A percentile compares a stretch with the other conserved stretches of the same genome.
Evolutionary conservation across 2,113 vertebrate genomes (phyloP).

Genomic region (Lepus timidus): DNA sequence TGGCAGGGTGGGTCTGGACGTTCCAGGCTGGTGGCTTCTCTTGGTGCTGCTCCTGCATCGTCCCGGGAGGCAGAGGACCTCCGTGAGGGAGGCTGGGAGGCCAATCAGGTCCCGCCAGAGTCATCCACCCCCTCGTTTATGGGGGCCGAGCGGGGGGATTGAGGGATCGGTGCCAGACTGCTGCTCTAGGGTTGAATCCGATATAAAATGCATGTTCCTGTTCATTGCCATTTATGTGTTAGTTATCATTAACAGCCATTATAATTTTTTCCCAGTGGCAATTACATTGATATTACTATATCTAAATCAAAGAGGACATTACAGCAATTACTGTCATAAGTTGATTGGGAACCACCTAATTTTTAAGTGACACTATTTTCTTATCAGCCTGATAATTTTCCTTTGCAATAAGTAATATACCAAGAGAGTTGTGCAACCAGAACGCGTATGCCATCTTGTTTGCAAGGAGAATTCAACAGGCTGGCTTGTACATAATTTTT

Average conservation of each 20-base stretch:
- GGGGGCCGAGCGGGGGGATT: not conserved
- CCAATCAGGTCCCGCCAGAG: too few relatives aligned
- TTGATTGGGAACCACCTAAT: conserved; percentile 89
- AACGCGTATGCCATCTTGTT: conserved; percentile 81
- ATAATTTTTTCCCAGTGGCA: conserved; percentile 87
- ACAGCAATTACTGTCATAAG: conserved; percentile 83
- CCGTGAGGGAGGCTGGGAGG: too few relatives aligned
- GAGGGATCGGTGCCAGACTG: not conserved
- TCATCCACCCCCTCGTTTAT: not conserved
- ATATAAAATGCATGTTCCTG: conserved; percentile 82
- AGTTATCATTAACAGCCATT: conserved; percentile 87
- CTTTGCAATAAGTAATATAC: conserved; percentile 84
- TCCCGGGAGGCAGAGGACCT: too few relatives aligned
- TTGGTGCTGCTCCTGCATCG: not conserved
- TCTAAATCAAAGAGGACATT: conserved; percentile 87
- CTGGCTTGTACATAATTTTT: conserved; percentile 66
- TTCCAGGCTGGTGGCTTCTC: not conserved
- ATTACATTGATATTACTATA: conserved; percentile 86
- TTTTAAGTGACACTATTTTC: conserved; percentile 89
- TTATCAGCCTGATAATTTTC: conserved; percentile 86
- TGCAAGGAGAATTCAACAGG: conserved; percentile 78
- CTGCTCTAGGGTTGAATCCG: conserved; percentile 58
- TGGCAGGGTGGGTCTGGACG: not conserved
- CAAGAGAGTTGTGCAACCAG: conserved; percentile 78
- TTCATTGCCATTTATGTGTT: conserved; percentile 87